Evolutionary conservation across 2,888 invertebrate genomes (phyloP).

Genomic region (Drosophila silvestris): DNA sequence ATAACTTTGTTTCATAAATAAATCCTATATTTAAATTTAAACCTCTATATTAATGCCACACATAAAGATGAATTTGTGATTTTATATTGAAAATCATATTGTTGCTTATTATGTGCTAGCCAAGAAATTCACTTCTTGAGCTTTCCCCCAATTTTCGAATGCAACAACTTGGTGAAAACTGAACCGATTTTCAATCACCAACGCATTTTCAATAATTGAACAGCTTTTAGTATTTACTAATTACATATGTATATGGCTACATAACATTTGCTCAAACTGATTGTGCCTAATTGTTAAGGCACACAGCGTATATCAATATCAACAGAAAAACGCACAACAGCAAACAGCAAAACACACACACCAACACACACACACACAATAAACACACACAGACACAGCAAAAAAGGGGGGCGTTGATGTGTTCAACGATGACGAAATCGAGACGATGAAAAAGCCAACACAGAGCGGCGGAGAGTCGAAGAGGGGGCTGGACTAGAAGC

Average conservation of each 20-base stretch:
- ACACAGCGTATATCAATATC: neutral
- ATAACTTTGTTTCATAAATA: too few relatives aligned
- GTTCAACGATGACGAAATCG: slow-evolving; percentile 74
- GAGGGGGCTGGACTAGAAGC: neutral
- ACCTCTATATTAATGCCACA: neutral
- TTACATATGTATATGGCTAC: neutral
- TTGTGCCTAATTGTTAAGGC: neutral
- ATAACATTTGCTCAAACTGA: neutral
- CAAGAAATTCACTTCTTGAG: too few relatives aligned
- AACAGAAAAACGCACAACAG: slow-evolving; percentile 18
- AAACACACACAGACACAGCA: slow-evolving; percentile 6
- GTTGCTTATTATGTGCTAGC: too few relatives aligned
- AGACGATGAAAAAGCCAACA: slow-evolving; percentile 39
- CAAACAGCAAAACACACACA: slow-evolving; percentile 17
- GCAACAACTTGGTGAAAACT: neutral
- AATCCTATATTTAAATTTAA: too few relatives aligned
- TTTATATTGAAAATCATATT: neutral
- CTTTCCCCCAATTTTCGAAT: too few relatives aligned
- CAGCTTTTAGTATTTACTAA: neutral
- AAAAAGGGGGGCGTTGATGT: slow-evolving; percentile 51
- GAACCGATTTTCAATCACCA: neutral
- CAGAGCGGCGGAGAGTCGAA: neutral
- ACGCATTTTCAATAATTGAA: neutral
- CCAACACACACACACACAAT: neutral
- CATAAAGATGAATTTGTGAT: neutral